These are phyloP conservation scores for Arrhopalites spinosus DNA, from an alignment of 2,888 invertebrate genomes.

Conservation along the genomic window DNA sequence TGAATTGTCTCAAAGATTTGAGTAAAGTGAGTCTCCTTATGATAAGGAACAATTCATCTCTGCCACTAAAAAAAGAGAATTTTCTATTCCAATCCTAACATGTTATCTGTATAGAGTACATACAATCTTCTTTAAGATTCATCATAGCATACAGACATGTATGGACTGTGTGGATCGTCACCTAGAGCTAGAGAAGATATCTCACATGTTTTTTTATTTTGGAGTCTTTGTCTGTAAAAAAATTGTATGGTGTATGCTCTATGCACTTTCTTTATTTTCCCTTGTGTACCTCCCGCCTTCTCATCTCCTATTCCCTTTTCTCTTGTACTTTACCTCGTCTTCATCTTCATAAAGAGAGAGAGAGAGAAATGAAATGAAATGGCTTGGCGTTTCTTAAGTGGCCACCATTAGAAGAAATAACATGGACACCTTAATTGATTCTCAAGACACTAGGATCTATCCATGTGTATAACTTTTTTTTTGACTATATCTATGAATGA, in stretches of 20 bases:
- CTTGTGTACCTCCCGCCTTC: background rate
- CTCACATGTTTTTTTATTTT: too few relatives aligned
- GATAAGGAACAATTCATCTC: constrained; percentile 29
- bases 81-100: background rate
- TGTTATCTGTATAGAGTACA: background rate
- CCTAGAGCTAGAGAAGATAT: too few relatives aligned
- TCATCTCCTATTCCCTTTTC: background rate
- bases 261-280: background rate
- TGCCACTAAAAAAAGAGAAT: background rate
- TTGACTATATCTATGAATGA: background rate
- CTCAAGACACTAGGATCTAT: background rate
- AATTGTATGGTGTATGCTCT: background rate
- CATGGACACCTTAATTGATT: constrained; percentile 32
- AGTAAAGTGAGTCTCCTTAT: constrained; percentile 3
- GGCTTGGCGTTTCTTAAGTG: constrained; percentile 17
- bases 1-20: background rate
- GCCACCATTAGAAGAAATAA: constrained; percentile 29
- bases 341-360: background rate
- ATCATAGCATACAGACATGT: background rate
- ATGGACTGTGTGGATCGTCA: background rate
- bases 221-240: too few relatives aligned
- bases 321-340: background rate
- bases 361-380: constrained; percentile 2
- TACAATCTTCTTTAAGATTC: too few relatives aligned
- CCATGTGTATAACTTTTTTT: background rate